These are phyloP conservation scores for Oriolus oriolus DNA, from an alignment of 2,113 vertebrate species.

Conservation along the genomic window DNA sequence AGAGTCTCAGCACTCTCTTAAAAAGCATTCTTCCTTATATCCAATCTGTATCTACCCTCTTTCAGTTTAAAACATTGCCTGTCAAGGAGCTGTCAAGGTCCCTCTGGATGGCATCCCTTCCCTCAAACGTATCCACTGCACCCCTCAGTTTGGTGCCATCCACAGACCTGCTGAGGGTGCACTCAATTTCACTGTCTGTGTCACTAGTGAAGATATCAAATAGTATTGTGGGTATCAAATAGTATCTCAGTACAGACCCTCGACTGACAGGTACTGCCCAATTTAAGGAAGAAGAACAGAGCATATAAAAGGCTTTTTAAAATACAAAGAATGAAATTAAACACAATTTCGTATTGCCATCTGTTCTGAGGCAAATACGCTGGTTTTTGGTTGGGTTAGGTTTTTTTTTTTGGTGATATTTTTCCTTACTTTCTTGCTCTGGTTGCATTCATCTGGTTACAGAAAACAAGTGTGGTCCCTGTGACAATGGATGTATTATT, in stretches of 20 bases:
- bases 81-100: neutral
- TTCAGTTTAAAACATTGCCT: neutral
- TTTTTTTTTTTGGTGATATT: neutral
- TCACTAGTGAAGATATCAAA: neutral
- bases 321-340: neutral
- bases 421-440: neutral
- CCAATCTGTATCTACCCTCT: neutral
- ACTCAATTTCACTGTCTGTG: neutral
- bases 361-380: neutral
- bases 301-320: neutral
- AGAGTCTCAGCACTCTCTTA: neutral
- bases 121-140: neutral
- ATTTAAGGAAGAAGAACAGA: neutral
- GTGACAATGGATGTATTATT: neutral
- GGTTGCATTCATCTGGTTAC: neutral
- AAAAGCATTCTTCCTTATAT: neutral
- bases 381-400: neutral
- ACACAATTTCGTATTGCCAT: neutral
- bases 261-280: neutral
- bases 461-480: neutral
- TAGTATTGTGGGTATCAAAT: accelerated
- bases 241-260: neutral
- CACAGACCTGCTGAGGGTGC: neutral
- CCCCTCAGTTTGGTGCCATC: neutral
- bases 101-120: neutral